phyloP scores from a whole-genome alignment of 1,140 invertebrate genomes.

The Colletes gigas region DNA sequence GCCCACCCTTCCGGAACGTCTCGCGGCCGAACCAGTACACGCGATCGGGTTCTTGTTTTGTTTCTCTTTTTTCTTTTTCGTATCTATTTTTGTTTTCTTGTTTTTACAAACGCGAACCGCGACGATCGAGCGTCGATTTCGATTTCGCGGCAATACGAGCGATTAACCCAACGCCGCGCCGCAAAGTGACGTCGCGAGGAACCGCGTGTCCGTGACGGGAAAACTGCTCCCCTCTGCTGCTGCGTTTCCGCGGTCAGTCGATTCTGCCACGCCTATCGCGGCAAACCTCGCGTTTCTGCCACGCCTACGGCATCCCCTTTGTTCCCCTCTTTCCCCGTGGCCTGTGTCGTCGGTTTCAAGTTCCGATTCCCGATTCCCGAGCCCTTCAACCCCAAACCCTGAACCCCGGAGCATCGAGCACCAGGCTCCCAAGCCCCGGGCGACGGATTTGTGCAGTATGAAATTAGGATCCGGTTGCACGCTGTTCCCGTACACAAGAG shows the following conservation, averaged over 20 bases:
- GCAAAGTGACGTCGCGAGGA: constrained; percentile 68
- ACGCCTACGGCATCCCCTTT: constrained; percentile 58
- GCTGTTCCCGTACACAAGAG: background rate
- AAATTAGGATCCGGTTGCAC: constrained; percentile 18
- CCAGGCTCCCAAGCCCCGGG: background rate
- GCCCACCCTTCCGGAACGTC: background rate
- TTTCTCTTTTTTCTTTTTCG: background rate
- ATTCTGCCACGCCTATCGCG: constrained; percentile 61
- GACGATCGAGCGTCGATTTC: background rate
- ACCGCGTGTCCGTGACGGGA: constrained; percentile 66
- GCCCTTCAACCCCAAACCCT: background rate
- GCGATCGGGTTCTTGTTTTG: background rate
- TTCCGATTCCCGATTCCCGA: constrained; percentile 19
- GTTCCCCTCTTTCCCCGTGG: constrained; percentile 47
- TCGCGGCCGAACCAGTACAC: background rate
- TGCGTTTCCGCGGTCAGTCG: constrained; percentile 57
- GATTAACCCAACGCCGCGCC: constrained; percentile 65
- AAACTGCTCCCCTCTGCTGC: constrained; percentile 62
- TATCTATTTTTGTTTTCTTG: no score
- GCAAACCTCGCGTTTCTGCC: constrained; percentile 59
- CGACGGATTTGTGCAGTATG: background rate
- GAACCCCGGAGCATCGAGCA: background rate
- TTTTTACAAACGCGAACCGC: no score
- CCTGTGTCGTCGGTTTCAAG: constrained; percentile 36
- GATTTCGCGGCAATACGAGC: constrained; percentile 48